Base-by-base conservation (phyloP, 1,140 invertebrate genomes). In the Drosophila serrata region DNA sequence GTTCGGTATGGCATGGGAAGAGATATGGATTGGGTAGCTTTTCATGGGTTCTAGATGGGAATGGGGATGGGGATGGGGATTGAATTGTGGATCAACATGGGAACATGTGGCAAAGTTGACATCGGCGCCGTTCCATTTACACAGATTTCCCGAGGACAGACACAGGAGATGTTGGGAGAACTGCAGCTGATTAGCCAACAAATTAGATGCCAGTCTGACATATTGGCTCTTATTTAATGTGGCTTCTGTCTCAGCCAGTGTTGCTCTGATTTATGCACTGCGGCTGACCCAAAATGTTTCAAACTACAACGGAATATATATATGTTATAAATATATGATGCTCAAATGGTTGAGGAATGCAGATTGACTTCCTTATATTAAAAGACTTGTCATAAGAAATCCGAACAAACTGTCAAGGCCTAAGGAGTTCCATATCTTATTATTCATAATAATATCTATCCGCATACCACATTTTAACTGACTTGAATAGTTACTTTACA, bases 181-280 rank as follows among this genome's bases (percentile, higher is more conserved):
- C 69, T 75, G 81, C 68, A 76, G 31, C 82, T 86, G 82, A 87
- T 86, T 87, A 86, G 82, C 84, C 75, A 88, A 87, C 82, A 87
- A 87, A 87, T 87, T 87, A 87, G 82, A 79, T 40, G 84, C 46
- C 65, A 72, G 62, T 56, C 75, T 88, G 82, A 87, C 82, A 87
- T 88, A 87, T 87, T 87, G 67, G 84, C 70, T 82, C 59, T 73
- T 64, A 80, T 82, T 65, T 75, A 82, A 70, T 75, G 78, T 39
- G 62, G 49, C 49, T 80, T 53, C 49, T 53, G 49, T 53, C 49
- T 19, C 49, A 13, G 31, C 49, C 19, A 39, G 31, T 22, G 17
- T 4, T 56, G 46, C 72, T 53, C 79, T 87, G 82, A 87, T 87
- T 87, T 87, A 87, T 82, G 70, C 75, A 79, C 48, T 79, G 75